Evolutionary conservation across 2,888 invertebrate genomes (phyloP).

Genomic region (Polyploca ridens): DNA sequence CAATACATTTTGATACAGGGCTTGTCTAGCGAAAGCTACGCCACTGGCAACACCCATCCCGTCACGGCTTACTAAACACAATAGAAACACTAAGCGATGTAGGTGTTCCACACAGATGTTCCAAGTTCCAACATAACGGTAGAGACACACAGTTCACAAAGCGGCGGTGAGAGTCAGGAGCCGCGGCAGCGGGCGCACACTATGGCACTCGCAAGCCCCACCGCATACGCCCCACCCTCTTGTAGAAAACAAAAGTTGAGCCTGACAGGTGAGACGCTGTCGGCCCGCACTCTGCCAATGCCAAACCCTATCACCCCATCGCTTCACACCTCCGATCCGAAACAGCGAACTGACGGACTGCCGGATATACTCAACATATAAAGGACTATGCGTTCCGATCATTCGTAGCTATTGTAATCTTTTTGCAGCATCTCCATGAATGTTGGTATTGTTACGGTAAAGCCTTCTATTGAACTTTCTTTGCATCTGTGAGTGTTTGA

Average conservation of each 20-base stretch:
- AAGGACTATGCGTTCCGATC: conserved; percentile 1
- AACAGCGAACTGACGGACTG: conserved; percentile 12
- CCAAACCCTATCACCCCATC: conserved; percentile 22
- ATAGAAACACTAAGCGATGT: conserved; percentile 67
- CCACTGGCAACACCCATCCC: conserved; percentile 12
- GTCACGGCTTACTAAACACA: conserved; percentile 29
- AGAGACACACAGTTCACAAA: conserved; percentile 62
- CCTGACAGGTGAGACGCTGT: conserved; percentile 84
- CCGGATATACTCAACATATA: conserved; percentile 13
- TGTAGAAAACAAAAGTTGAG: conserved; percentile 89
- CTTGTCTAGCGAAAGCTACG: too few relatives aligned
- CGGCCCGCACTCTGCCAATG: conserved; percentile 49
- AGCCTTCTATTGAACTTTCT: conserved; percentile 8
- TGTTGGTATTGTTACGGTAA: not conserved
- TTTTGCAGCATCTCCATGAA: conserved; percentile 9
- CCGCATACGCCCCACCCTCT: conserved; percentile 79
- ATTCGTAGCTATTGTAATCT: conserved; percentile 7
- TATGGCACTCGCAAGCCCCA: conserved; percentile 86
- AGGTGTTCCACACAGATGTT: conserved; percentile 78
- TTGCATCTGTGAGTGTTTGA: conserved; percentile 9
- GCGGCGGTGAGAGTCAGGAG: conserved; percentile 41
- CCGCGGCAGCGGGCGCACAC: conserved; percentile 80
- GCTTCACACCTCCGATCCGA: conserved; percentile 24
- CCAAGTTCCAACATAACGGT: conserved; percentile 66
- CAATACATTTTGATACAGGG: too few relatives aligned